Evolutionary conservation across 2,113 vertebrate genomes (phyloP).

Genomic region (Centropristis striata): DNA sequence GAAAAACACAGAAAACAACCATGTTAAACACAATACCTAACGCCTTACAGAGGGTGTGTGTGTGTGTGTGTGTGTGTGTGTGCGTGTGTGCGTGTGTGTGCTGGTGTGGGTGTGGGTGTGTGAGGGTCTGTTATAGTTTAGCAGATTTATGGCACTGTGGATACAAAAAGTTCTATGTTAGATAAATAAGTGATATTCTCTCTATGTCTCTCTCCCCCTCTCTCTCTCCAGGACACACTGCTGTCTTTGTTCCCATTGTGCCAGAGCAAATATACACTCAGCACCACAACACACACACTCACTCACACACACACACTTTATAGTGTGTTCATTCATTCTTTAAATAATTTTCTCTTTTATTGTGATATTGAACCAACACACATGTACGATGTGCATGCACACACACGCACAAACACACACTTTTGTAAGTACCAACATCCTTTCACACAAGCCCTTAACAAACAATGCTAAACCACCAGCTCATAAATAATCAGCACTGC

Average conservation of each 20-base stretch:
- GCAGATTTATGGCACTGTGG: conserved; percentile 62
- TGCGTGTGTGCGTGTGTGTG: conserved; percentile 17
- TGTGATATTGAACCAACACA: conserved; percentile 39
- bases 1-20: conserved; percentile 35
- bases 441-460: conserved; percentile 67
- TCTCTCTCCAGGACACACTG: conserved; percentile 59
- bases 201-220: conserved; percentile 34
- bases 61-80: conserved; percentile 17
- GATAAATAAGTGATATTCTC: conserved; percentile 50
- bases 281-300: conserved; percentile 37
- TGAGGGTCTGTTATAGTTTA: conserved; percentile 24
- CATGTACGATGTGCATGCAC: conserved; percentile 23
- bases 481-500: conserved; percentile 70
- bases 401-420: conserved; percentile 39
- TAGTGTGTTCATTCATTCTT: conserved; percentile 30
- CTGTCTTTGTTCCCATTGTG: conserved; percentile 65
- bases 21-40: conserved; percentile 47
- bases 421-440: conserved; percentile 54
- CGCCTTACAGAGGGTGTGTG: conserved; percentile 21
- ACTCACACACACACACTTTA: conserved; percentile 12
- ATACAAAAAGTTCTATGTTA: conserved; percentile 44
- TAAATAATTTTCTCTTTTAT: conserved; percentile 35
- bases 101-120: conserved; percentile 7
- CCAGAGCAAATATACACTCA: conserved; percentile 56
- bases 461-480: conserved; percentile 66